These are phyloP conservation scores for Nasonia giraulti DNA, from an alignment of 1,140 invertebrate genomes.

Conservation along the genomic window DNA sequence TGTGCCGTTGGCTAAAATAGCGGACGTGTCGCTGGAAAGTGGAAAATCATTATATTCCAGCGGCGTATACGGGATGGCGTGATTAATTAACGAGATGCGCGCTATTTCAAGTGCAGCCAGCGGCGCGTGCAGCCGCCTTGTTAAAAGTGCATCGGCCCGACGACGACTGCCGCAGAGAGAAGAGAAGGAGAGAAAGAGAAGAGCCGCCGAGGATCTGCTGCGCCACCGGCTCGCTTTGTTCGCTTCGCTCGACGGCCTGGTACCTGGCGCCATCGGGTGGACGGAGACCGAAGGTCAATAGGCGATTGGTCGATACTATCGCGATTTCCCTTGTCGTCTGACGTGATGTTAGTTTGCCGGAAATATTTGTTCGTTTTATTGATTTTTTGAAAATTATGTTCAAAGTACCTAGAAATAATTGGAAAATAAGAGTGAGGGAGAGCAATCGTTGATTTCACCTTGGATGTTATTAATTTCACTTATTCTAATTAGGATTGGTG, in stretches of 20 bases:
- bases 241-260: not conserved
- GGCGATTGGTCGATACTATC: too few relatives aligned
- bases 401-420: too few relatives aligned
- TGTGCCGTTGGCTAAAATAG: conserved; percentile 23
- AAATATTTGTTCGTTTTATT: too few relatives aligned
- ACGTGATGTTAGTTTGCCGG: too few relatives aligned
- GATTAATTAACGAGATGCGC: conserved; percentile 47
- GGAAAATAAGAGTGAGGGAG: too few relatives aligned
- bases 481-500: too few relatives aligned
- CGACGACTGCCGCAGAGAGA: not conserved
- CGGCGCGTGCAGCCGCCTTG: conserved; percentile 35
- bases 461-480: too few relatives aligned
- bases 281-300: not conserved
- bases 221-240: too few relatives aligned
- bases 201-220: not conserved
- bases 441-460: too few relatives aligned
- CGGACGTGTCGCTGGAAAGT: not conserved
- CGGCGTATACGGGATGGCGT: not conserved
- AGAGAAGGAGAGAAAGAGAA: not conserved
- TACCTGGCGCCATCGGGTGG: conserved; percentile 32
- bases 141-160: conserved; percentile 44
- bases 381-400: too few relatives aligned
- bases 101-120: conserved; percentile 50
- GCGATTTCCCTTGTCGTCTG: not conserved
- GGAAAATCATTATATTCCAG: conserved; percentile 39